phyloP scores from a whole-genome alignment of 2,888 invertebrate genomes.

The Heterodera filipjevi region DNA sequence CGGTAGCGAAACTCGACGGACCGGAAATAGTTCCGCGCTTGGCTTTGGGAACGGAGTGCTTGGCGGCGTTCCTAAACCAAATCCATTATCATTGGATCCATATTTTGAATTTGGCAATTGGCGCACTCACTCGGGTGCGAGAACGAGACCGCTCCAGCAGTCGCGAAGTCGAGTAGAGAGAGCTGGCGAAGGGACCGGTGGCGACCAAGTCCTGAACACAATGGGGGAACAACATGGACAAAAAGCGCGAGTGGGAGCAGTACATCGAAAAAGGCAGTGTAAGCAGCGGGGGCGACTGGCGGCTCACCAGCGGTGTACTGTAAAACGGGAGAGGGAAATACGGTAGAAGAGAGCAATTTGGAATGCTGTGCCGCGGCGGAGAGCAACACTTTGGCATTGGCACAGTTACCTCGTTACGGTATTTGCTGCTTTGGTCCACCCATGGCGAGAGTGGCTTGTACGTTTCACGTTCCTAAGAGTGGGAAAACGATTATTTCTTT shows the following conservation, averaged over 20 bases:
- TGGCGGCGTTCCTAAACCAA: slow-evolving; percentile 52
- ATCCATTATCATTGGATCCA: not conserved
- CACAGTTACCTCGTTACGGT: slow-evolving; percentile 50
- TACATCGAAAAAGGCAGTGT: slow-evolving; percentile 60
- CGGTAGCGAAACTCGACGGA: slow-evolving; percentile 26
- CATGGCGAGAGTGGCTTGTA: slow-evolving; percentile 59
- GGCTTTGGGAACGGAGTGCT: slow-evolving; percentile 61
- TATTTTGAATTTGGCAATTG: too few relatives aligned
- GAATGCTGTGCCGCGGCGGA: not conserved
- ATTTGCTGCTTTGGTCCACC: slow-evolving; percentile 57
- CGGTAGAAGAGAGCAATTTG: not conserved
- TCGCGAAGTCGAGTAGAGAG: slow-evolving; percentile 61
- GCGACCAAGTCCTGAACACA: slow-evolving; percentile 52
- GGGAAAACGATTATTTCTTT: not conserved
- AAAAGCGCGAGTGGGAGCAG: not conserved
- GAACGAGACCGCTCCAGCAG: slow-evolving; percentile 63
- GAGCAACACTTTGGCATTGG: not conserved
- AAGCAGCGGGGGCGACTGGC: slow-evolving; percentile 54
- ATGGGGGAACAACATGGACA: not conserved
- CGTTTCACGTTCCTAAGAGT: slow-evolving; percentile 48
- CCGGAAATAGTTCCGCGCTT: slow-evolving; percentile 56
- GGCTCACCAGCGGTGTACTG: slow-evolving; percentile 48
- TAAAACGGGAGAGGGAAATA: not conserved
- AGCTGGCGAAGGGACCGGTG: slow-evolving; percentile 62
- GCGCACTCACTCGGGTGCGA: slow-evolving; percentile 51